Percentiles rank a stretch among this genome's conserved stretches.
Evolutionary conservation across 2,113 vertebrate species (phyloP).

Genomic region (Carassius carassius): DNA sequence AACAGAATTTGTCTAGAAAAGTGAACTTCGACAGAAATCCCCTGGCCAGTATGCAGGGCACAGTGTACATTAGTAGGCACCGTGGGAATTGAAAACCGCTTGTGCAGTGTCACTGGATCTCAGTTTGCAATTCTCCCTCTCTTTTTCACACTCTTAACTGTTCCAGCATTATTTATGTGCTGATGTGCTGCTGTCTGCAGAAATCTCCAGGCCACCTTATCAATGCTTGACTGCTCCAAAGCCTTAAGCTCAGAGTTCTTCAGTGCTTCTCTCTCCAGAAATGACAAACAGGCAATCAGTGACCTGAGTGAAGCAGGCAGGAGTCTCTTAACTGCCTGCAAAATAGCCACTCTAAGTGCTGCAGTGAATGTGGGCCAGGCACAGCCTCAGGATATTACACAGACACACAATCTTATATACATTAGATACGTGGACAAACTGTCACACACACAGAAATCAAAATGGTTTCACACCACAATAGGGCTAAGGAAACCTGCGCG

Average conservation of each 20-base stretch:
- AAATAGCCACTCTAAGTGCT: conserved; percentile 6
- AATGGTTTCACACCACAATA: conserved; percentile 15
- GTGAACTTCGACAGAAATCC: background rate
- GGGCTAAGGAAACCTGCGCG: conserved; percentile 44
- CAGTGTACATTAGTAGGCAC: background rate
- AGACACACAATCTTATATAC: background rate
- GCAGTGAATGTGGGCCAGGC: conserved; percentile 50
- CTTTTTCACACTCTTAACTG: background rate
- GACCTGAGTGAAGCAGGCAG: conserved; percentile 40
- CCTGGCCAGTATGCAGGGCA: background rate
- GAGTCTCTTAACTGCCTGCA: background rate
- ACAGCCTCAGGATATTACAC: conserved; percentile 39
- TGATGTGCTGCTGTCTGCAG: background rate
- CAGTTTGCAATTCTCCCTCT: background rate
- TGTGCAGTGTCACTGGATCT: conserved; percentile 1
- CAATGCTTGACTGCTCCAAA: background rate
- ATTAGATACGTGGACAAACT: background rate
- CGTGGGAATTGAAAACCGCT: background rate
- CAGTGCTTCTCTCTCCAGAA: background rate
- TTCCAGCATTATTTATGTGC: background rate
- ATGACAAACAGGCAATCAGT: background rate
- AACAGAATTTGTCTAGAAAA: background rate
- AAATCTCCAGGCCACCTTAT: conserved; percentile 3
- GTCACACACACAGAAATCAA: conserved; percentile 10
- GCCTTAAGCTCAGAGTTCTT: background rate